Evolutionary conservation across 1,140 invertebrate genomes (phyloP), one percentile per base, ranked within the genome.

Genomic region (Elysia chlorotica): DNA sequence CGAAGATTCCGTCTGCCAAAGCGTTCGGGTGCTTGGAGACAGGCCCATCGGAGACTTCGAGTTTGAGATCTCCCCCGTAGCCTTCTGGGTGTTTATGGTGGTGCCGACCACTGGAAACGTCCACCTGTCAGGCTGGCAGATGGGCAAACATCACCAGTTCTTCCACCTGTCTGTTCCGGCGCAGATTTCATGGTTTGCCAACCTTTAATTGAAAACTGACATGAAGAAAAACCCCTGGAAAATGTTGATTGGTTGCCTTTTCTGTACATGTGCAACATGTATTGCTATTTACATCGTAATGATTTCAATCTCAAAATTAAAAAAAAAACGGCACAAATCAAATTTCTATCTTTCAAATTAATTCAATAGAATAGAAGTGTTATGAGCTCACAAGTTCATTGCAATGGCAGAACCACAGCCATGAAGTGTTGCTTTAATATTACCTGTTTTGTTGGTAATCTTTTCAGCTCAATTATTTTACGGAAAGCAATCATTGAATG

Each of bases 61-160:
- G 35, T 76, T 68, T 38, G 74, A 76, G 36, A 53, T 76, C 25
- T 53, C 69, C 0, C 37, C 70, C 21, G 57, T 68, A n/a, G 65
- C 74, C 19, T 73, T 76, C 65, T 76, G 74, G 74, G 70, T 76
- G 19, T 76, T 70, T 53, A 56, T 76, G 57, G 61, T 66, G 21
- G 59, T 76, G 19, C 74, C 74, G 19, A 76, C 74, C 33, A 56
- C 54, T 23, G 71, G 69, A 35, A 25, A 59, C 30, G 66, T 76
- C 38, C 71, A 76, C 65, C 38, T 76, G 68, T 76, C 74, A 2
- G 74, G 74, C 25, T 76, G 74, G 74, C 65, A 76, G 53, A 59
- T 76, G 57, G 74, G 74, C 14, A 68, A 68, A 53, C 74, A 76
- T 61, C 65, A 71, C 23, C 48, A 66, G 23, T 76, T 70, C 57